phyloP scores from a whole-genome alignment of 2,888 invertebrate species.

The Oasisia sp. region DNA sequence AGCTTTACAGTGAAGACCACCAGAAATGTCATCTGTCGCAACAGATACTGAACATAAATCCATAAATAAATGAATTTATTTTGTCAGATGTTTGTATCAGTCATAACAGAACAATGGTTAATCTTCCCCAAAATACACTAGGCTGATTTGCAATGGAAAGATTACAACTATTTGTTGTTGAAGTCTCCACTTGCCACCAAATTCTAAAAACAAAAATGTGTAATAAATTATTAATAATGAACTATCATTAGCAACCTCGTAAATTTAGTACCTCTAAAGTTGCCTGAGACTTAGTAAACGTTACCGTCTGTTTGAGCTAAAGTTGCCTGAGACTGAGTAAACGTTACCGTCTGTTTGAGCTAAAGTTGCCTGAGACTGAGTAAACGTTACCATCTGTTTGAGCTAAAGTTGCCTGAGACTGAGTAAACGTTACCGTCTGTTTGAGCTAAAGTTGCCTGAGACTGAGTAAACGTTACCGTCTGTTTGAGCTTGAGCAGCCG shows the following conservation, averaged over 20 bases:
- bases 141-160: not conserved
- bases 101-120: not conserved
- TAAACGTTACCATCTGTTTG: too few species aligned
- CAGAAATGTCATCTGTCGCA: not conserved
- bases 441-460: not conserved
- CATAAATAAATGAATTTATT: too few species aligned
- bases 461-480: not conserved
- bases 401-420: not conserved
- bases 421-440: not conserved
- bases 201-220: not conserved
- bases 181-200: not conserved
- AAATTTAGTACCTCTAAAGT: not conserved
- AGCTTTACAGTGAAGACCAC: not conserved
- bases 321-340: too few species aligned
- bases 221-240: not conserved
- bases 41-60: too few species aligned
- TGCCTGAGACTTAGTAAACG: too few species aligned
- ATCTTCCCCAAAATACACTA: not conserved
- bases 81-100: too few species aligned
- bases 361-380: too few species aligned
- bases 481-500: conserved; percentile 39
- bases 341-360: too few species aligned
- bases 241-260: not conserved
- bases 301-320: too few species aligned
- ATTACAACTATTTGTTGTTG: not conserved